Percentiles rank a stretch among this genome's conserved stretches.
Evolutionary conservation across 1,140 invertebrate species (phyloP).

Genomic region (Papilio dardanus): DNA sequence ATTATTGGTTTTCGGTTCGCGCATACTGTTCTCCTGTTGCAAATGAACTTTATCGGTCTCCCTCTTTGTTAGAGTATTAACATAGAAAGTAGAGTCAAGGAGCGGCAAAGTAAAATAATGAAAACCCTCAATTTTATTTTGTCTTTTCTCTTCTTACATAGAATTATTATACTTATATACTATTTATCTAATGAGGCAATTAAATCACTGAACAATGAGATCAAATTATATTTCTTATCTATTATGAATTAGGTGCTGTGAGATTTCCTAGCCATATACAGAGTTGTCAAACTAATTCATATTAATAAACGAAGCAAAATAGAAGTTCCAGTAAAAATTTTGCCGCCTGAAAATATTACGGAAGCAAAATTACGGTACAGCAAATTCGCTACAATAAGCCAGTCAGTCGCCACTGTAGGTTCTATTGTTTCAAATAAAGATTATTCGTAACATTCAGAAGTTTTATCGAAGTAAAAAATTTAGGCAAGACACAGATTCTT

Average conservation of each 20-base stretch:
- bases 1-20: slow-evolving; percentile 11
- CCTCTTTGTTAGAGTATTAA: neutral
- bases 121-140: no score
- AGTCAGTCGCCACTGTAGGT: neutral
- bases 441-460: neutral
- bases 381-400: neutral
- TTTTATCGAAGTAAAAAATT: neutral
- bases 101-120: neutral
- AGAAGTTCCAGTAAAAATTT: neutral
- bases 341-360: neutral
- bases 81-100: neutral
- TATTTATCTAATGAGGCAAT: no score
- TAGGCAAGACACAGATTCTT: neutral
- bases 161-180: no score
- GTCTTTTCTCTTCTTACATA: no score
- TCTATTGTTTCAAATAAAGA: neutral
- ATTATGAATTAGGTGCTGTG: no score
- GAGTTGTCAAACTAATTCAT: no score
- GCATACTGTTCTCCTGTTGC: neutral
- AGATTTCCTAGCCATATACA: no score
- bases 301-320: neutral
- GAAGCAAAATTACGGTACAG: neutral
- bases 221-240: no score
- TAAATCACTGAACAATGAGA: no score
- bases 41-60: neutral